Evolutionary conservation across 1,140 invertebrate genomes (phyloP).

Genomic region (Caenorhabditis brenneri): DNA sequence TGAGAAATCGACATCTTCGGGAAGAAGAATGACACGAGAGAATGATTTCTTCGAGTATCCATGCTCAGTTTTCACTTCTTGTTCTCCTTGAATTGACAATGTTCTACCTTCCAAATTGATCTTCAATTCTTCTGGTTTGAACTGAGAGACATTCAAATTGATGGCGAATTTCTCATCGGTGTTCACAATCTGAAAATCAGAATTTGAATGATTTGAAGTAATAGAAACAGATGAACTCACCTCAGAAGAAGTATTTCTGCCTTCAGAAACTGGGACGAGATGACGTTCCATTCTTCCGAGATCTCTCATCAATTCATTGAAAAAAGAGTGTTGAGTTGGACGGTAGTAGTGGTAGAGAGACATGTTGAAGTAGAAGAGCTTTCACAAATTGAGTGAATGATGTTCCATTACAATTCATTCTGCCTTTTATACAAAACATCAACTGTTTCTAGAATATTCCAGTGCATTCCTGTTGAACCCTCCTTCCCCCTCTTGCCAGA

Average conservation of each 20-base stretch:
- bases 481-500: neutral
- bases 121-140: conserved; percentile 27
- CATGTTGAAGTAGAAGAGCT: neutral
- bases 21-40: conserved; percentile 17
- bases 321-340: conserved; percentile 19
- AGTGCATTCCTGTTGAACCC: neutral
- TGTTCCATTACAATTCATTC: neutral
- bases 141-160: conserved; percentile 19
- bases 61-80: conserved; percentile 9
- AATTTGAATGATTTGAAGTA: too few relatives aligned
- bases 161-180: conserved; percentile 12
- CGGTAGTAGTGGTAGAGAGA: conserved; percentile 16
- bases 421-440: neutral
- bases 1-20: conserved; percentile 37
- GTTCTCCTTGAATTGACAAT: conserved; percentile 33
- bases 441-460: neutral
- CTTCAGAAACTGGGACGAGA: neutral
- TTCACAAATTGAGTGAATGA: neutral
- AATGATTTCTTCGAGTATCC: conserved; percentile 45
- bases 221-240: neutral
- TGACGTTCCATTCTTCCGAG: neutral
- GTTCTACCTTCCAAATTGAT: conserved; percentile 36
- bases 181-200: neutral
- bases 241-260: neutral
- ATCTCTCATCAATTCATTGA: conserved; percentile 7